A percentile compares a stretch with the other conserved stretches of the same genome.
phyloP scores from a whole-genome alignment of 2,888 invertebrate species.

The Camponotus fellah region DNA sequence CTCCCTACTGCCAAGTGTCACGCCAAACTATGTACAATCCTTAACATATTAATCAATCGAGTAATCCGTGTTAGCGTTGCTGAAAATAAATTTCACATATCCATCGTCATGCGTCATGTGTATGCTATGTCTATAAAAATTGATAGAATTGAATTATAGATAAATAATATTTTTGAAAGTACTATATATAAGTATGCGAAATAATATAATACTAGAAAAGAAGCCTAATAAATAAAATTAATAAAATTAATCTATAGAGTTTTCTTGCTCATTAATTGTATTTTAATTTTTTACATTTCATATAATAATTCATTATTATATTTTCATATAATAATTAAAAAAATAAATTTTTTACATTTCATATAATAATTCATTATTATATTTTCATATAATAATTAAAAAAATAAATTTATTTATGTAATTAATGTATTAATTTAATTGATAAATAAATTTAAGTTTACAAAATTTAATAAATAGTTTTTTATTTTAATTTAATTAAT shows the following conservation, averaged over 20 bases:
- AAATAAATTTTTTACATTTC: background rate
- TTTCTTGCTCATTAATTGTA: background rate
- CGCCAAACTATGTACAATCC: constrained; percentile 49
- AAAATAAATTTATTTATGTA: too few relatives aligned
- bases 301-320: too few relatives aligned
- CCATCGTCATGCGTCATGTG: background rate
- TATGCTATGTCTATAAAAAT: background rate
- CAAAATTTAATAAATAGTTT: too few relatives aligned
- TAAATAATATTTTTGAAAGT: background rate
- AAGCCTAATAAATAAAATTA: background rate
- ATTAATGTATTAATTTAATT: too few relatives aligned
- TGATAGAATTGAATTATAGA: too few relatives aligned
- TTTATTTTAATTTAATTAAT: too few relatives aligned
- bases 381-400: too few relatives aligned
- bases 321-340: too few relatives aligned
- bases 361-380: too few relatives aligned
- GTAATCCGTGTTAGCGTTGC: background rate
- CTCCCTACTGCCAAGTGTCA: constrained; percentile 26
- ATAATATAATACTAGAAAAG: background rate
- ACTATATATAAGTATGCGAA: background rate
- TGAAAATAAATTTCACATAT: constrained; percentile 25
- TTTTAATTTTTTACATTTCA: background rate
- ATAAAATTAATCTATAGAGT: background rate
- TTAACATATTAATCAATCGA: constrained; percentile 49
- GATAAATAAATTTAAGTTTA: too few relatives aligned